Percentiles rank a stretch among this genome's conserved stretches.
Conservation (phyloP, 1,140 invertebrate species). For the Antheraea pernyi region DNA sequence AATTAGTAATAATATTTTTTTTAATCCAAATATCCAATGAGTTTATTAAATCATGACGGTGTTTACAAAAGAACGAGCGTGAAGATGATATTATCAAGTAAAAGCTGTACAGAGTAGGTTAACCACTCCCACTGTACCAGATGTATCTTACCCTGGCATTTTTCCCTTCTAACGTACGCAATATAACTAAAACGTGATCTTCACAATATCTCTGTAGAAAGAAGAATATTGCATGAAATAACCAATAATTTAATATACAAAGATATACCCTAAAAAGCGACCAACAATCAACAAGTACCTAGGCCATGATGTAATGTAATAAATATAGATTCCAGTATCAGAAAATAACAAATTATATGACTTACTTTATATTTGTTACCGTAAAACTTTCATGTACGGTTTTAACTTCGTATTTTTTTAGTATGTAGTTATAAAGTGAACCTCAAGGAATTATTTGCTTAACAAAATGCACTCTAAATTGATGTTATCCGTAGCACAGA, state of each 20-base stretch:
- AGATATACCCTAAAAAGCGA: not conserved
- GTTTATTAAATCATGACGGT: not conserved
- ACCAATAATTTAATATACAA: not conserved
- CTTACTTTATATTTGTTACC: too few species aligned
- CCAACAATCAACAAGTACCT: not conserved
- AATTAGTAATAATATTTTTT: not conserved
- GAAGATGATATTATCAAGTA: not conserved
- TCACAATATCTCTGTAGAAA: conserved; percentile 50
- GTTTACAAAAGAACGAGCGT: not conserved
- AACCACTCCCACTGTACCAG: conserved; percentile 56
- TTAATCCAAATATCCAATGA: not conserved
- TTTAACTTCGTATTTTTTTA: too few species aligned
- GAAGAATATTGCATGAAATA: conserved; percentile 26
- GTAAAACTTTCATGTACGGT: too few species aligned
- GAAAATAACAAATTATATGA: too few species aligned
- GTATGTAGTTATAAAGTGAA: too few species aligned
- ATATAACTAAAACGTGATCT: conserved; percentile 28
- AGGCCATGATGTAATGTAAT: conserved; percentile 45
- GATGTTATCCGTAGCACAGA: too few species aligned
- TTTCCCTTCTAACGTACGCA: conserved; percentile 40
- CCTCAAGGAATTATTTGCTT: too few species aligned
- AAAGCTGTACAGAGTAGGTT: conserved; percentile 24
- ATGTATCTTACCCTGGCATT: conserved; percentile 73
- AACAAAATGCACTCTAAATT: too few species aligned
- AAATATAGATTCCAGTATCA: conserved; percentile 31